Evolutionary conservation across 2,888 invertebrate species (phyloP).

Genomic region (Tupiocoris notatus): DNA sequence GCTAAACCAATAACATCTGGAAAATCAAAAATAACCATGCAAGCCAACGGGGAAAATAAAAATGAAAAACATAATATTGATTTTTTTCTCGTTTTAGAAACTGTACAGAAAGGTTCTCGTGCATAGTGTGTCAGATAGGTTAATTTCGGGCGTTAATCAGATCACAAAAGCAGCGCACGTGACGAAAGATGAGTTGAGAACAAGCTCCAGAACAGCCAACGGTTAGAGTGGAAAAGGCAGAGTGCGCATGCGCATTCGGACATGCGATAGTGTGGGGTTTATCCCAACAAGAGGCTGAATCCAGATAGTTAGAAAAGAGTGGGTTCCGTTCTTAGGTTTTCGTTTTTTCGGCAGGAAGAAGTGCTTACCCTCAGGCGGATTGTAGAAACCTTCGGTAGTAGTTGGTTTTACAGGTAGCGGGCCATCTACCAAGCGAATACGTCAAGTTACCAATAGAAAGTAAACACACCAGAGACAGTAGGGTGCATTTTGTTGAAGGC

Average conservation of each 20-base stretch:
- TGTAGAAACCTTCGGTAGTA: constrained; percentile 39
- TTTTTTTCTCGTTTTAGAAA: constrained; percentile 10
- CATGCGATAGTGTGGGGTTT: background rate
- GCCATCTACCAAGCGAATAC: constrained; percentile 48
- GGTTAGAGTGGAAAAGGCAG: background rate
- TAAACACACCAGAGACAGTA: constrained; percentile 43
- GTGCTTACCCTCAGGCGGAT: constrained; percentile 48
- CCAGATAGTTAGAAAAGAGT: background rate
- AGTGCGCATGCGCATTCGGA: background rate
- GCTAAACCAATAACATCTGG: constrained; percentile 72
- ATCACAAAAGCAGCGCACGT: background rate
- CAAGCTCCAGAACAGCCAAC: background rate
- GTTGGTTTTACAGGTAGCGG: constrained; percentile 41
- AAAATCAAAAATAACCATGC: constrained; percentile 55
- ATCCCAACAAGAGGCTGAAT: background rate
- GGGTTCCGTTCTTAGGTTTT: constrained; percentile 4
- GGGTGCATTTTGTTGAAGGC: constrained; percentile 37
- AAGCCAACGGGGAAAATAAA: constrained; percentile 37
- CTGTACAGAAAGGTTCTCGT: constrained; percentile 17
- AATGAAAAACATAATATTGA: constrained; percentile 13
- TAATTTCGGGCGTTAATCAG: background rate
- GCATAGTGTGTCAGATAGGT: constrained; percentile 13
- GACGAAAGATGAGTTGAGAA: background rate
- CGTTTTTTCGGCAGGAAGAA: constrained; percentile 20
- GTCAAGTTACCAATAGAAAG: constrained; percentile 45